These are phyloP conservation scores for Rhinoraja longicauda DNA, from an alignment of 2,797 vertebrate species.

Conservation along the genomic window DNA sequence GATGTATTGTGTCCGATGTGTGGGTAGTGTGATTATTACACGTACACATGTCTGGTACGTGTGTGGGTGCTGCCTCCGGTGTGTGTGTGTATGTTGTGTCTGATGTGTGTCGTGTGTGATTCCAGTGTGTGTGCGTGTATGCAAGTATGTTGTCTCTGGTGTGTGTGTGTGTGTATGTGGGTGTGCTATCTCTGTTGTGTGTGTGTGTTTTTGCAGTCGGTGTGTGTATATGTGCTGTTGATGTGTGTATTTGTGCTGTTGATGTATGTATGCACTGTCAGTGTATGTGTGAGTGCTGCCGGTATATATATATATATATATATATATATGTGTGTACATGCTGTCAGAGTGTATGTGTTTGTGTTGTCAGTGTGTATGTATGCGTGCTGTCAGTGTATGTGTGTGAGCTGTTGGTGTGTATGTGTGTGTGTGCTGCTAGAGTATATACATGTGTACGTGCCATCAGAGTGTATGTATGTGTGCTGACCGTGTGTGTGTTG, in stretches of 20 bases:
- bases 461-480: too few species aligned
- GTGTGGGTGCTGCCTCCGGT: neutral
- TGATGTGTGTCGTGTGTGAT: neutral
- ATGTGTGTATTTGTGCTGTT: neutral
- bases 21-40: neutral
- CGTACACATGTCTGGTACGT: neutral
- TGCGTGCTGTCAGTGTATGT: neutral
- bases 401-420: neutral
- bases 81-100: neutral
- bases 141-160: neutral
- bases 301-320: neutral
- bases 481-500: neutral
- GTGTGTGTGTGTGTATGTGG: neutral
- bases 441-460: neutral
- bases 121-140: neutral
- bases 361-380: neutral
- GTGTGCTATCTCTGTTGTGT: neutral
- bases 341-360: neutral
- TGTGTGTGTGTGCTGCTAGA: neutral
- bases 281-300: neutral
- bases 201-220: neutral
- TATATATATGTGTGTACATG: neutral
- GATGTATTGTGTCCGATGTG: neutral
- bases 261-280: neutral
- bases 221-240: neutral